Conservation (phyloP, 2,888 invertebrate genomes). For the Tortrix viridana region DNA sequence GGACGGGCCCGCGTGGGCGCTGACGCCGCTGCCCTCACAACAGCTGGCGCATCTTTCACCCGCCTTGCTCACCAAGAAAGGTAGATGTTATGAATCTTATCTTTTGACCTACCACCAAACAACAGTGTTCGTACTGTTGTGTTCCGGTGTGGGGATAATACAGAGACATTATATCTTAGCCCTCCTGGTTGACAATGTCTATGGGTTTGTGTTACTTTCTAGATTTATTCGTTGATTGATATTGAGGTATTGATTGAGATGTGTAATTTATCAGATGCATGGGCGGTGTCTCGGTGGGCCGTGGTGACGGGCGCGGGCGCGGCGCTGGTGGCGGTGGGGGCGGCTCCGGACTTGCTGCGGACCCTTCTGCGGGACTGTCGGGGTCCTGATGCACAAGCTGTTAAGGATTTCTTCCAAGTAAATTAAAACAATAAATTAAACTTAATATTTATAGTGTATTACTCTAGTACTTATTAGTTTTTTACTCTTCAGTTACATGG, state of each 20-base stretch:
- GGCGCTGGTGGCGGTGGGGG: conserved; percentile 91
- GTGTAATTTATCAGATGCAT: conserved; percentile 57
- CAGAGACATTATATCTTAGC: too few species aligned
- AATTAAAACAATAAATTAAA: not conserved
- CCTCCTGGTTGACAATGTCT: too few species aligned
- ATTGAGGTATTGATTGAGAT: too few species aligned
- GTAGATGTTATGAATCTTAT: conserved; percentile 49
- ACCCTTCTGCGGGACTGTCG: conserved; percentile 91
- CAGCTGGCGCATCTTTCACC: conserved; percentile 64
- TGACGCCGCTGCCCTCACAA: conserved; percentile 76
- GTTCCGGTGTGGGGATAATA: too few species aligned
- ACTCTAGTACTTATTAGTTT: not conserved
- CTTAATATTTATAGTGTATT: not conserved
- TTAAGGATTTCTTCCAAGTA: conserved; percentile 93
- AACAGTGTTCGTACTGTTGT: too few species aligned
- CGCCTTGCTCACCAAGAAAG: conserved; percentile 66
- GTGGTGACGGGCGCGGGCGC: conserved; percentile 95
- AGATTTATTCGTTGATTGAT: too few species aligned
- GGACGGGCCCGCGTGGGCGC: conserved; percentile 95
- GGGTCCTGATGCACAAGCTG: conserved; percentile 93
- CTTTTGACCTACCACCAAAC: too few species aligned
- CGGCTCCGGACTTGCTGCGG: conserved; percentile 94
- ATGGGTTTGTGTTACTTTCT: too few species aligned
- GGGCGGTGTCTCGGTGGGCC: conserved; percentile 86
- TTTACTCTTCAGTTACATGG: conserved; percentile 81